Base-by-base conservation (phyloP, 1,140 invertebrate genomes). In the Leptopilina boulardi region DNA sequence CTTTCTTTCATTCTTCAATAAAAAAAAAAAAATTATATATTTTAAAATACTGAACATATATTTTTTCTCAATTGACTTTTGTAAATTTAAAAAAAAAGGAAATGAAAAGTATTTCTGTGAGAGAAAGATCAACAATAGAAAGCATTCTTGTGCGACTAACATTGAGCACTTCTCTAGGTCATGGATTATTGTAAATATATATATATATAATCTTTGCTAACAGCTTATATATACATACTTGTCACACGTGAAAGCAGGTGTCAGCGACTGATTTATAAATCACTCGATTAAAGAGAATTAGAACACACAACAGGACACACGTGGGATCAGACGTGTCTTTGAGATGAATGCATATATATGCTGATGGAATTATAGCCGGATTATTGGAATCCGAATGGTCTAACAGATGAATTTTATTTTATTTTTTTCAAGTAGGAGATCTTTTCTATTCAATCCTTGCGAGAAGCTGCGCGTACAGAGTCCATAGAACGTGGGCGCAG, bases 171-270 rank as follows among this genome's bases (percentile, higher is more conserved):
- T 66, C 59, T 66, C 59, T 66, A 66, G 59, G 59, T 66, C 26
- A 66, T 26, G 59, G 59, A 66, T 66, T 66, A n/a, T n/a, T n/a
- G n/a, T n/a, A n/a, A n/a, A n/a, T n/a, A n/a, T n/a, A n/a, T n/a
- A n/a, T n/a, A n/a, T 66, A 11, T 66, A 30, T 30, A 66, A 66
- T 66, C 59, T 66, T 66, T 4, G 59, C 59, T 66, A 66, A 66
- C 59, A 66, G 59, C 59, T 66, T 66, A 26, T 66, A n/a, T n/a
- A n/a, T n/a, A n/a, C n/a, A 56, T 19, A 56, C 54, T 54, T 56
- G 54, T 56, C 54, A n/a, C 34, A 66, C 59, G 59, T 66, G 59
- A 66, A 66, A 66, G 34, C 34, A 38, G 59, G 59, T 66, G 59
- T 66, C 59, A 66, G 11, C 26, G 59, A 66, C 26, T 30, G 18